Evolutionary conservation across 2,888 invertebrate species (phyloP).

Genomic region (Catocala sponsa): DNA sequence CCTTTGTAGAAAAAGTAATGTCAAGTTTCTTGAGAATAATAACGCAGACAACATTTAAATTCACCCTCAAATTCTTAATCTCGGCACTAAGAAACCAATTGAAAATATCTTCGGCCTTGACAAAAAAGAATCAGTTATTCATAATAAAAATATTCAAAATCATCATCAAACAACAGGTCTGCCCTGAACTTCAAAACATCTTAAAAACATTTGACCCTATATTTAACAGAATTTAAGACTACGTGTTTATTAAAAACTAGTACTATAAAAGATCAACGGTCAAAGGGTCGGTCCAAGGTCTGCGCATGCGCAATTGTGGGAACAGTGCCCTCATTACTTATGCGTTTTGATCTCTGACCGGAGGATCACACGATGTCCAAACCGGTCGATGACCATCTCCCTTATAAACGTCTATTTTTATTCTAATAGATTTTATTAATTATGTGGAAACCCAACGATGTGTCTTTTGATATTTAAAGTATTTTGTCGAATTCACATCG

Average conservation of each 20-base stretch:
- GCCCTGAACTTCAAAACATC: slow-evolving; percentile 18
- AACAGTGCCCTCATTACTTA: slow-evolving; percentile 57
- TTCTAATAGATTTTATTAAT: slow-evolving; percentile 66
- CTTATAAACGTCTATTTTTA: slow-evolving; percentile 65
- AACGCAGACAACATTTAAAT: too few relatives aligned
- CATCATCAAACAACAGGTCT: background rate
- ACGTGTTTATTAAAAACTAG: slow-evolving; percentile 46
- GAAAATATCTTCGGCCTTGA: too few relatives aligned
- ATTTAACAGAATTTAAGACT: slow-evolving; percentile 23
- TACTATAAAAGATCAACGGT: slow-evolving; percentile 77
- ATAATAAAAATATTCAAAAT: too few relatives aligned
- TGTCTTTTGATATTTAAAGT: slow-evolving; percentile 48
- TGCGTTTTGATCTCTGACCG: slow-evolving; percentile 71
- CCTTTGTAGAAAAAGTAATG: too few relatives aligned
- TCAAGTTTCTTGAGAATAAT: too few relatives aligned
- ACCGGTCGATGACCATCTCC: slow-evolving; percentile 66
- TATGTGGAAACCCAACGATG: slow-evolving; percentile 63
- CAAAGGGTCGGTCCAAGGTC: slow-evolving; percentile 70
- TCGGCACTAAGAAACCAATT: too few relatives aligned
- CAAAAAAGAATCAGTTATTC: too few relatives aligned
- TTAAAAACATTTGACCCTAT: slow-evolving; percentile 12
- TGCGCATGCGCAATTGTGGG: slow-evolving; percentile 73
- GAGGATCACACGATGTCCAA: slow-evolving; percentile 74
- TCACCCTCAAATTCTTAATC: too few relatives aligned
- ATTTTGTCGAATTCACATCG: slow-evolving; percentile 25